A percentile compares a stretch with the other conserved stretches of the same genome.
These are phyloP conservation scores for Furcifer pardalis DNA, from an alignment of 2,797 vertebrate genomes.

Conservation along the genomic window DNA sequence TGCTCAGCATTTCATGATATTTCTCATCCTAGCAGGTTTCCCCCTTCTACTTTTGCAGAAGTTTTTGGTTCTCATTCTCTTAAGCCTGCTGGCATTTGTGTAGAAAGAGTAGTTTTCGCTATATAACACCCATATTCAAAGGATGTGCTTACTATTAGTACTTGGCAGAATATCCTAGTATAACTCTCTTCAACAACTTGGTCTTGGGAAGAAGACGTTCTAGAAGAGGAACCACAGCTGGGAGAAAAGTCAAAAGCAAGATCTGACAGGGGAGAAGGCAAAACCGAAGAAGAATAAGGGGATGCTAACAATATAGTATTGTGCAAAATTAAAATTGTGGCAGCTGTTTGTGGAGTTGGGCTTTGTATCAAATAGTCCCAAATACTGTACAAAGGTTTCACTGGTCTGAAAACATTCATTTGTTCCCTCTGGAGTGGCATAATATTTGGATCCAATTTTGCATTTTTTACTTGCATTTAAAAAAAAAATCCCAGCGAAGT, in stretches of 20 bases:
- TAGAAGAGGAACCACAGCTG: neutral
- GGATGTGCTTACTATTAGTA: neutral
- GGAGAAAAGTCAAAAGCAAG: conserved; percentile 8
- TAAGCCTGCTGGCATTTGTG: neutral
- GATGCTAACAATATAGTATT: conserved; percentile 7
- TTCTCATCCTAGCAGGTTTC: neutral
- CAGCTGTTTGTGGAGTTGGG: conserved; percentile 23
- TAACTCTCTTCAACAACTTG: neutral
- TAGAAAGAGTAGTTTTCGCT: neutral
- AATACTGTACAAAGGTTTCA: conserved; percentile 36
- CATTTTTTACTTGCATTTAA: conserved; percentile 60
- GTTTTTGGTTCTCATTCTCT: neutral
- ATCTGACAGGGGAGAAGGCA: neutral
- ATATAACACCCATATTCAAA: too few relatives aligned
- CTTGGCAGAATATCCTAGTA: neutral
- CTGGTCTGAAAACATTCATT: conserved; percentile 48
- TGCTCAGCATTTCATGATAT: too few relatives aligned
- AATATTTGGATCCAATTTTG: conserved; percentile 61
- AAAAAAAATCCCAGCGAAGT: conserved; percentile 46
- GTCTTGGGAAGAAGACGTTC: neutral
- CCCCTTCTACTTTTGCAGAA: neutral
- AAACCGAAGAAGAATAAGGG: neutral
- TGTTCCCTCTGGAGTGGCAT: conserved; percentile 62
- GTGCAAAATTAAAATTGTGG: neutral
- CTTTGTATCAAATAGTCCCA: conserved; percentile 32